Conservation (phyloP, 2,888 invertebrate genomes). For the Megalurothrips usitatus region DNA sequence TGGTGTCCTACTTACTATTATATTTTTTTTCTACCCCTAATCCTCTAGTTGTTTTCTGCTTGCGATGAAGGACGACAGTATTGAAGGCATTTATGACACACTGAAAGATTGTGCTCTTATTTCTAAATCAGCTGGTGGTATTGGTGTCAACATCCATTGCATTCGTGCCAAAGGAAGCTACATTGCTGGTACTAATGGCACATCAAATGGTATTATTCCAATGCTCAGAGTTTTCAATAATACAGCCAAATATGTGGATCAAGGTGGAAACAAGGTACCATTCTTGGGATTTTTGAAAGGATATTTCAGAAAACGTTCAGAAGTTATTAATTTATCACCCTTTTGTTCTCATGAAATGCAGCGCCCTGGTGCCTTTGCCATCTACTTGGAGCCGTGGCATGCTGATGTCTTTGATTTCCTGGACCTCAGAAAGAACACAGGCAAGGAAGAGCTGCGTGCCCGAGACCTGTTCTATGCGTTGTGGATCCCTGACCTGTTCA, state of each 20-base stretch:
- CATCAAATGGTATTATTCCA: slow-evolving; percentile 92
- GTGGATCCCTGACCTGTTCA: slow-evolving; percentile 98
- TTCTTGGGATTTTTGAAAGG: not conserved
- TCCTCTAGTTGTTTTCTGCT: slow-evolving; percentile 80
- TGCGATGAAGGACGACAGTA: slow-evolving; percentile 91
- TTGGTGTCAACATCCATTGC: slow-evolving; percentile 93
- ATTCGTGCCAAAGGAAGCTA: slow-evolving; percentile 87
- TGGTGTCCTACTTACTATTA: not conserved
- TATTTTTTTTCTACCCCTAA: slow-evolving; percentile 5
- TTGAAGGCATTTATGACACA: slow-evolving; percentile 91
- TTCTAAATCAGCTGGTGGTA: slow-evolving; percentile 95
- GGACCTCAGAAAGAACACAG: slow-evolving; percentile 90
- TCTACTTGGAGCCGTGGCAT: slow-evolving; percentile 99
- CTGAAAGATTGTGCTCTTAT: slow-evolving; percentile 90
- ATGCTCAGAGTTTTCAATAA: slow-evolving; percentile 94
- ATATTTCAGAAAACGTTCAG: not conserved
- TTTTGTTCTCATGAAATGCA: slow-evolving; percentile 40
- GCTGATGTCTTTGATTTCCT: slow-evolving; percentile 94
- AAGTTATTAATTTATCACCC: not conserved
- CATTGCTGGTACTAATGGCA: slow-evolving; percentile 91
- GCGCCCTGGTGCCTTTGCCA: slow-evolving; percentile 94
- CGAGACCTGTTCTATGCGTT: slow-evolving; percentile 94
- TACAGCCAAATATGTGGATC: slow-evolving; percentile 93
- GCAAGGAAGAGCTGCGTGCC: slow-evolving; percentile 90
- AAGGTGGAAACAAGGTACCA: slow-evolving; percentile 84